Percentiles rank a stretch among this genome's conserved stretches.
These are phyloP conservation scores for Orthosia incerta DNA, from an alignment of 2,888 invertebrate genomes.

Conservation along the genomic window DNA sequence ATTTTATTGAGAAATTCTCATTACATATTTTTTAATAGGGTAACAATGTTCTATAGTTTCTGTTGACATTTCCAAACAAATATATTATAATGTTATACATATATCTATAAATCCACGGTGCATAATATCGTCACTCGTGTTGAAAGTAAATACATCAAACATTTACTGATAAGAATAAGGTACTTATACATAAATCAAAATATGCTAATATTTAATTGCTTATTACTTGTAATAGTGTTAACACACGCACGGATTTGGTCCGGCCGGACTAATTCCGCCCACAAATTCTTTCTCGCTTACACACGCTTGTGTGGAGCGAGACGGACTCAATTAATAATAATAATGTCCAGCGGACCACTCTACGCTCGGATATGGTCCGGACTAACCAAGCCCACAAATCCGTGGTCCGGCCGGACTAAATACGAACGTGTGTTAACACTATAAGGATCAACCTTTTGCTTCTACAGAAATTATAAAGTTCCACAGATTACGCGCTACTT, in stretches of 20 bases:
- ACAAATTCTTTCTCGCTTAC: too few species aligned
- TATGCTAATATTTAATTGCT: not conserved
- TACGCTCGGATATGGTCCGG: too few species aligned
- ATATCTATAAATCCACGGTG: slow-evolving; percentile 39
- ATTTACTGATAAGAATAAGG: slow-evolving; percentile 19
- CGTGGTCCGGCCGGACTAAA: too few species aligned
- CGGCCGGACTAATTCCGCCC: too few species aligned
- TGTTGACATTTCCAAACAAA: slow-evolving; percentile 52
- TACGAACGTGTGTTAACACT: too few species aligned
- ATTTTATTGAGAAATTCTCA: slow-evolving; percentile 84
- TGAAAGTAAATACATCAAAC: slow-evolving; percentile 42
- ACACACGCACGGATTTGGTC: too few species aligned
- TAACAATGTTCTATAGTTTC: slow-evolving; percentile 68
- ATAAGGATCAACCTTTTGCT: not conserved
- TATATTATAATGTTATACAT: slow-evolving; percentile 19
- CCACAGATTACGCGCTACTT: slow-evolving; percentile 17
- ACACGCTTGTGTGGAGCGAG: too few species aligned
- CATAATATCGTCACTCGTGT: slow-evolving; percentile 40
- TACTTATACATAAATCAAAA: slow-evolving; percentile 38
- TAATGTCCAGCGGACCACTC: too few species aligned
- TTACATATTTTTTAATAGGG: slow-evolving; percentile 73
- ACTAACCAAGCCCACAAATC: too few species aligned
- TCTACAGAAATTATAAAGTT: slow-evolving; percentile 34
- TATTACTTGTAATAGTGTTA: too few species aligned
- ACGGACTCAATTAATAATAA: too few species aligned